Evolutionary conservation across 2,113 vertebrate genomes (phyloP).

Genomic region (Centrocercus urophasianus): DNA sequence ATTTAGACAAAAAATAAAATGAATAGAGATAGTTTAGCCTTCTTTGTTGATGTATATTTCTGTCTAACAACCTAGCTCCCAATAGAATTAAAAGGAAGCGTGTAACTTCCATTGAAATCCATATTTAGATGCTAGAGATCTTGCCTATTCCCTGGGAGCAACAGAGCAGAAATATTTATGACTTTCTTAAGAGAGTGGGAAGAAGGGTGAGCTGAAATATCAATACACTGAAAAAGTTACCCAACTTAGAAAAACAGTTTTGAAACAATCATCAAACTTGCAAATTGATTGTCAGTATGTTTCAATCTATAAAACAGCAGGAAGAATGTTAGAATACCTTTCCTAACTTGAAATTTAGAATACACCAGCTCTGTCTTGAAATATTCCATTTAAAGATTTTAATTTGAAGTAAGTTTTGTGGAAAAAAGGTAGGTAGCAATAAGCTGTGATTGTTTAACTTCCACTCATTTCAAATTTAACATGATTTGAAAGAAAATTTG

Average conservation of each 20-base stretch:
- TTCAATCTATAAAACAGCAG: background rate
- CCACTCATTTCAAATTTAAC: background rate
- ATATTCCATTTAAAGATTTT: background rate
- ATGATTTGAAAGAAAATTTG: background rate
- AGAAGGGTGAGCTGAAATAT: background rate
- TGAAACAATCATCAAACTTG: background rate
- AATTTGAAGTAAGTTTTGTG: background rate
- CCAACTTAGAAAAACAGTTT: background rate
- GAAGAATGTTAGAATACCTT: background rate
- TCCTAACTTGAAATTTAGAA: background rate
- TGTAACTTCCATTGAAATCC: background rate
- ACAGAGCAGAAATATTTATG: constrained; percentile 3
- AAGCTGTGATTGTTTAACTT: background rate
- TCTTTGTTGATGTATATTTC: background rate
- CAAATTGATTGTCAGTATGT: background rate
- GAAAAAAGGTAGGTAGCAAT: background rate
- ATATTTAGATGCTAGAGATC: background rate
- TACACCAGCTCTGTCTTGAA: background rate
- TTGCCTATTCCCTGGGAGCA: background rate
- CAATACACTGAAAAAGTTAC: background rate
- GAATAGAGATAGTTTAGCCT: background rate
- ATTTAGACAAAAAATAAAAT: background rate
- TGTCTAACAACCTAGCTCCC: background rate
- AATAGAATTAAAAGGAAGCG: background rate
- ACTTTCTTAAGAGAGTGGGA: background rate